These are phyloP conservation scores for Leucoptera coffeella DNA, from an alignment of 2,888 invertebrate genomes.

Conservation along the genomic window DNA sequence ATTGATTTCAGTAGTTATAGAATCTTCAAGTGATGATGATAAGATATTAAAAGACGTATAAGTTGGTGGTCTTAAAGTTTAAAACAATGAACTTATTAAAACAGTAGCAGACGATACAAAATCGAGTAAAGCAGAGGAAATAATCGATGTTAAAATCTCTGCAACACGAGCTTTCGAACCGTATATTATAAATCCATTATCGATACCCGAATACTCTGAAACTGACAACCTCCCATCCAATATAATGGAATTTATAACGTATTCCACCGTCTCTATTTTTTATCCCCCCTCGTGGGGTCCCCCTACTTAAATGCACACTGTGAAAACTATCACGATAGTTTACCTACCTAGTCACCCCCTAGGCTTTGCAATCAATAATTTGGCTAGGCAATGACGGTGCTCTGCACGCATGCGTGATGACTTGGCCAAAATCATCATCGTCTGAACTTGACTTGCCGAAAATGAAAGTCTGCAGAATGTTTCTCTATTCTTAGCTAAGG, in stretches of 20 bases:
- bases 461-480: conserved; percentile 53
- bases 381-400: conserved; percentile 48
- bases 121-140: conserved; percentile 1
- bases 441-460: conserved; percentile 52
- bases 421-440: conserved; percentile 29
- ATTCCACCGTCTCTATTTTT: conserved; percentile 46
- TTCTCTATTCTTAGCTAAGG: too few species aligned
- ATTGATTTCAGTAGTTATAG: too few species aligned
- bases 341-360: conserved; percentile 24
- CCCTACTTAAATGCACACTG: conserved; percentile 44
- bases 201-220: neutral
- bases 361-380: conserved; percentile 46
- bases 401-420: conserved; percentile 44
- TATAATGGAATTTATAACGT: conserved; percentile 34
- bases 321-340: conserved; percentile 53
- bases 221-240: conserved; percentile 21
- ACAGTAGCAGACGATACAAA: neutral
- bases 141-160: too few species aligned
- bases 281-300: conserved; percentile 15
- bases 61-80: too few species aligned
- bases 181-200: neutral
- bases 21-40: too few species aligned
- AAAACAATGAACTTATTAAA: too few species aligned
- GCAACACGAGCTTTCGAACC: too few species aligned
- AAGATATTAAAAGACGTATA: too few species aligned